Percentiles rank a stretch among this genome's conserved stretches.
These are phyloP conservation scores for Mormoops blainvillei DNA, from an alignment of 2,113 vertebrate genomes.

Conservation along the genomic window DNA sequence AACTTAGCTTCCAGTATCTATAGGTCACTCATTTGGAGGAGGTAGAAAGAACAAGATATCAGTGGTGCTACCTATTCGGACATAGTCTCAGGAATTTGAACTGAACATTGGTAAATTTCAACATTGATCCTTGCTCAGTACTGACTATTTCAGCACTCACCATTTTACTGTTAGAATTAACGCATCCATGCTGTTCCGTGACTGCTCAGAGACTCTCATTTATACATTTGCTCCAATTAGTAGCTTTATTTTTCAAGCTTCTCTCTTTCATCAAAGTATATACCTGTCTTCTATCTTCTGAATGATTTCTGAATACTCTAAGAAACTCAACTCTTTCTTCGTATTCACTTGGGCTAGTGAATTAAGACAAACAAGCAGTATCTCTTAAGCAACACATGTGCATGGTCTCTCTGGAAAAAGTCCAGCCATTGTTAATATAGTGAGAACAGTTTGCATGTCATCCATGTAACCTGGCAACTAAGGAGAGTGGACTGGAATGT, in stretches of 20 bases:
- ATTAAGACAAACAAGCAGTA: background rate
- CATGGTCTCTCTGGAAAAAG: too few relatives aligned
- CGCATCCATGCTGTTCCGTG: background rate
- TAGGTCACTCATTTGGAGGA: background rate
- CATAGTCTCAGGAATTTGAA: background rate
- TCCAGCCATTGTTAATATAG: too few relatives aligned
- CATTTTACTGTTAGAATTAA: background rate
- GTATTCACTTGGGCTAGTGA: background rate
- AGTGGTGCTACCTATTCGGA: background rate
- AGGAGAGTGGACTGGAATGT: too few relatives aligned
- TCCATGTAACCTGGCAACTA: too few relatives aligned
- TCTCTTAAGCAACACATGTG: background rate
- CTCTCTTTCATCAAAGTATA: background rate
- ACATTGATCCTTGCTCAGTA: background rate
- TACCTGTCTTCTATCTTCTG: background rate
- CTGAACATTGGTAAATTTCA: background rate
- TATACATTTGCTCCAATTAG: background rate
- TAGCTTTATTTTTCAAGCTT: background rate
- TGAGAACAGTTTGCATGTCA: too few relatives aligned
- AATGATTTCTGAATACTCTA: background rate
- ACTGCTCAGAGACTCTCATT: background rate
- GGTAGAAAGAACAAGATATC: background rate
- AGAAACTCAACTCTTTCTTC: background rate
- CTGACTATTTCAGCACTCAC: background rate
- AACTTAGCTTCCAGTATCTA: background rate